Evolutionary conservation across 2,797 vertebrate species (phyloP), one percentile per base, ranked within the genome.

Genomic region (Crax fasciolata): DNA sequence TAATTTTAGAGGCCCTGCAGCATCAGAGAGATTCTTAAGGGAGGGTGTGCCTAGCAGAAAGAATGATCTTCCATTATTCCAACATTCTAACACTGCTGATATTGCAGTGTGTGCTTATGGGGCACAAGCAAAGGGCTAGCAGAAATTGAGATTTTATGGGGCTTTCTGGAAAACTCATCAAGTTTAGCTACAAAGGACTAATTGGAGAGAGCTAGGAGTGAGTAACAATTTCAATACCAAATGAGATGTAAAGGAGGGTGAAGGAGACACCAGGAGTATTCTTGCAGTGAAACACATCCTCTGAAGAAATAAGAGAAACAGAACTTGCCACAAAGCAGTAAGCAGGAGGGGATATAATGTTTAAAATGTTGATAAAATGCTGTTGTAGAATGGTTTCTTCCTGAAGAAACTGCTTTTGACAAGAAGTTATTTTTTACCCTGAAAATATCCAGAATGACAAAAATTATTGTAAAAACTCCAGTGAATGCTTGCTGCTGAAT

Each of bases 201-300:
- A 55, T 7, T 62, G 48, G 52, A 58, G 16, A 81, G 35, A 81
- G 44, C 44, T 80, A 46, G 67, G 39, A 91, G 54, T 35, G 77
- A 85, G 52, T 38, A 78, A 84, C 13, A 2, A 0, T 59, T 94
- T 44, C 66, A 76, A 23, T 75, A 86, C 88, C 20, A n/a, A 9
- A 83, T 51, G 73, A 84, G 55, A 78, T 88, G 90, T 32, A 93
- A 93, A 91, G 44, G 44, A 87, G 49, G 30, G 44, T 11, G n/a
- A 95, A 93, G 70, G 59, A 84, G 54, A 68, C 30, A 58, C 15
- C 32, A 54, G 44, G 59, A 93, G 62, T 44, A n/a, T 51, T 62
- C 70, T 48, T 43, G 11, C 70, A 62, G 54, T n/a, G 76, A 87
- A 89, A 59, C 54, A 61, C 58, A 72, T 8, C 32, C 65, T 43